phyloP scores from a whole-genome alignment of 2,888 invertebrate species.

The Eustalomyia histrio region DNA sequence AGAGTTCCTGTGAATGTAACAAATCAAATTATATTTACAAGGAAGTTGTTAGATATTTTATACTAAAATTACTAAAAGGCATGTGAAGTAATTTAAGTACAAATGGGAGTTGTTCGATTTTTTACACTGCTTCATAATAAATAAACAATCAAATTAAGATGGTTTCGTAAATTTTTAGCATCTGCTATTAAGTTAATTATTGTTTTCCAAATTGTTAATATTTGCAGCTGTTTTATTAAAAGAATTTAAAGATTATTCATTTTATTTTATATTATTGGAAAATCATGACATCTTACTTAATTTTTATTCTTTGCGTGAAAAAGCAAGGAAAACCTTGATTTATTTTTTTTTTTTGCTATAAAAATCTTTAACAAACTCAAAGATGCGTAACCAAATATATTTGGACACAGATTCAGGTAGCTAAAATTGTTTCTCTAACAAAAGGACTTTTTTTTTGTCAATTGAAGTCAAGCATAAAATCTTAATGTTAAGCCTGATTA shows the following conservation, averaged over 20 bases:
- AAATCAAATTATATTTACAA: conserved; percentile 1
- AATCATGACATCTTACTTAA: conserved; percentile 1
- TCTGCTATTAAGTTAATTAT: conserved; percentile 3
- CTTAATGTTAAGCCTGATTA: conserved; percentile 17
- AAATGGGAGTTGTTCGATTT: conserved; percentile 10
- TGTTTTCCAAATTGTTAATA: background rate
- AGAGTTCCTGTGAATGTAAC: background rate
- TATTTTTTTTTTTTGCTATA: conserved; percentile 13
- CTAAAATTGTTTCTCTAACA: background rate
- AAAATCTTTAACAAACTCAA: conserved; percentile 18
- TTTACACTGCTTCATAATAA: conserved; percentile 31
- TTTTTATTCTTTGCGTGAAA: background rate
- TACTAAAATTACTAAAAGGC: background rate
- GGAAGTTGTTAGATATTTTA: conserved; percentile 14
- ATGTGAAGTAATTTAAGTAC: conserved; percentile 6
- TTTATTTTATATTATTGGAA: background rate
- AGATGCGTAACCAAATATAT: conserved; percentile 10
- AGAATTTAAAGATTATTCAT: background rate
- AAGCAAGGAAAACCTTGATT: background rate
- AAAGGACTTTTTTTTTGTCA: background rate
- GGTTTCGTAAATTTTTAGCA: background rate
- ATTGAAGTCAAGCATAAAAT: conserved; percentile 17
- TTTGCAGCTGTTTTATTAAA: conserved; percentile 13
- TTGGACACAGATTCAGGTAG: conserved; percentile 26
- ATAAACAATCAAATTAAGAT: conserved; percentile 3